Conservation (phyloP, 2,888 invertebrate genomes). For the Nomada ferruginata region DNA sequence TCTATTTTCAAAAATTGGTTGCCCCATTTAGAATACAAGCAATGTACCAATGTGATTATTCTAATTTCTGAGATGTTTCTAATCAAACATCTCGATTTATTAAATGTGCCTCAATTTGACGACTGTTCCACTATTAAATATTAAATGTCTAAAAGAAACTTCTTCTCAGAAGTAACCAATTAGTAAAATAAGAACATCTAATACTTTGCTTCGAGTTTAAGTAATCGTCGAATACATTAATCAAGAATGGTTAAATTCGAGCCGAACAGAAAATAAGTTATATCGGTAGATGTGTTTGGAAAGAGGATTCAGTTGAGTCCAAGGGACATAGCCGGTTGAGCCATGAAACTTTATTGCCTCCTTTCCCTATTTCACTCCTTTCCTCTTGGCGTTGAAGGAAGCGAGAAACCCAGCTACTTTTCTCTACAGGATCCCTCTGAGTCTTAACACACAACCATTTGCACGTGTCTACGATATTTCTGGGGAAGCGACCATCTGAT, state of each 20-base stretch:
- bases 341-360: constrained; percentile 76
- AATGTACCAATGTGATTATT: too few species aligned
- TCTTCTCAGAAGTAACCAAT: too few species aligned
- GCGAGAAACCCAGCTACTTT: constrained; percentile 39
- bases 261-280: background rate
- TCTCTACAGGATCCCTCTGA: constrained; percentile 52
- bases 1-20: too few species aligned
- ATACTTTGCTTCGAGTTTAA: background rate
- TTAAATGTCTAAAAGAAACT: too few species aligned
- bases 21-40: too few species aligned
- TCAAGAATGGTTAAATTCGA: background rate
- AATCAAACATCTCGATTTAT: too few species aligned
- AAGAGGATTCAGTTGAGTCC: constrained; percentile 23
- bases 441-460: constrained; percentile 62
- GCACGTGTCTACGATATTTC: constrained; percentile 68
- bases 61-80: too few species aligned
- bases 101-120: too few species aligned
- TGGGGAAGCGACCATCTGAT: constrained; percentile 57
- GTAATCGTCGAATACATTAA: background rate
- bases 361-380: constrained; percentile 41
- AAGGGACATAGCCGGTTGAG: constrained; percentile 40
- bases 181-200: too few species aligned
- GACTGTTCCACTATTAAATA: too few species aligned
- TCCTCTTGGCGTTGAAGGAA: constrained; percentile 17
- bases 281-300: constrained; percentile 21